phyloP scores from a whole-genome alignment of 1,140 invertebrate species.

The Parapsyche elsis region DNA sequence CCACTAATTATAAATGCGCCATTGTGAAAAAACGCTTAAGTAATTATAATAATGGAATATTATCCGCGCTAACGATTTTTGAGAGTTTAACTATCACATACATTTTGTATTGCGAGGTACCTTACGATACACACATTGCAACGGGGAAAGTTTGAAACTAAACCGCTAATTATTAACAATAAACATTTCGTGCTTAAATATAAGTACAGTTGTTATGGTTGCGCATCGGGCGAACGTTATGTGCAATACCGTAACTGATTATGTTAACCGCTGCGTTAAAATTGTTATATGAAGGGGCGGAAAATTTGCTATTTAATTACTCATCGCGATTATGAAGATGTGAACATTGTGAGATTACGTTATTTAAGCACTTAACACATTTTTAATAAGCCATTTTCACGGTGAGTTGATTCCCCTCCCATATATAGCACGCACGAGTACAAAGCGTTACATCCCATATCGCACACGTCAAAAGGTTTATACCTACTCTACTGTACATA shows the following conservation, averaged over 20 bases:
- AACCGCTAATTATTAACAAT: too few relatives aligned
- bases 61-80: too few relatives aligned
- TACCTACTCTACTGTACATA: not conserved
- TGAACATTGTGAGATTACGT: not conserved
- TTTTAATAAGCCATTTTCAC: constrained; percentile 8
- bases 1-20: not conserved
- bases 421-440: not conserved
- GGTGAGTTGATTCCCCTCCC: not conserved
- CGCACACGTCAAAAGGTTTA: too few relatives aligned
- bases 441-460: too few relatives aligned
- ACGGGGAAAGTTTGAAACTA: too few relatives aligned
- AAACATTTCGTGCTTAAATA: not conserved
- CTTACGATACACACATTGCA: too few relatives aligned
- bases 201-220: constrained; percentile 8
- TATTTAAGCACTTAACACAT: not conserved
- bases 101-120: not conserved
- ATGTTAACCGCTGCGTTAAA: constrained; percentile 25
- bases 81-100: too few relatives aligned
- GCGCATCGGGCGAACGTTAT: not conserved
- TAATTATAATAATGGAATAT: too few relatives aligned
- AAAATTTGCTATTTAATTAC: not conserved
- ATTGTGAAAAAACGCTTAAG: not conserved
- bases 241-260: constrained; percentile 41
- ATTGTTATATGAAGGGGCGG: not conserved
- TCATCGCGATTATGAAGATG: not conserved